phyloP scores from a whole-genome alignment of 2,797 vertebrate genomes.

The Stomatorhinus walkeri region DNA sequence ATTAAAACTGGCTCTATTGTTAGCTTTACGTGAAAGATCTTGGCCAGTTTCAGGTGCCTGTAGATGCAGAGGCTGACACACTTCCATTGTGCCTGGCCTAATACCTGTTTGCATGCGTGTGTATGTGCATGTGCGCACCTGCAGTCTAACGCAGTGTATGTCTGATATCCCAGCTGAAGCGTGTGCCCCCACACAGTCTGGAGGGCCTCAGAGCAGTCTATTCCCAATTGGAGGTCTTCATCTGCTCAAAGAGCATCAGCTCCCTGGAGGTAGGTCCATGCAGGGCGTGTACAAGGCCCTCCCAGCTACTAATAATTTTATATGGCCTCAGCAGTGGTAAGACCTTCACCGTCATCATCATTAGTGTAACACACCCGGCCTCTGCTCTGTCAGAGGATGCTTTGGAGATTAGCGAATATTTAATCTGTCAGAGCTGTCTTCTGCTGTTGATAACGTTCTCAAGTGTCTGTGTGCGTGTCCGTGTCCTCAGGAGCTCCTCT shows the following conservation, averaged over 20 bases:
- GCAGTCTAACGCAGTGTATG: not conserved
- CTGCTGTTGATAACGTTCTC: not conserved
- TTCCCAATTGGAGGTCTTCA: conserved; percentile 85
- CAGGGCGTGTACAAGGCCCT: not conserved
- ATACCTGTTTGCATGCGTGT: not conserved
- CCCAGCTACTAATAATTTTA: not conserved
- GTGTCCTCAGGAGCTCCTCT: conserved; percentile 77
- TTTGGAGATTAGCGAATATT: not conserved
- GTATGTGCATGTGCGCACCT: not conserved
- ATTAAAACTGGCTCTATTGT: not conserved
- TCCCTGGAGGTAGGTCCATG: conserved; percentile 70
- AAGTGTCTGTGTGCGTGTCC: not conserved
- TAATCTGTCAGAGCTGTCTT: not conserved
- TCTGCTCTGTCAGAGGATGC: conserved; percentile 14
- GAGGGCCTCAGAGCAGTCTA: conserved; percentile 80
- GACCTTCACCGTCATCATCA: not conserved
- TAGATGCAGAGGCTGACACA: not conserved
- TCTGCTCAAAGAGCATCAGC: conserved; percentile 77
- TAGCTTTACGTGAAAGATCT: not conserved
- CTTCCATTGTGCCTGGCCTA: not conserved
- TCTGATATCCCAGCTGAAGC: conserved; percentile 64
- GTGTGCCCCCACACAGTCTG: conserved; percentile 82
- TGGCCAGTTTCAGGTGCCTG: not conserved
- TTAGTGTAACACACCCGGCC: not conserved
- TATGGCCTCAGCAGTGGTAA: not conserved